Conservation (phyloP, 2,888 invertebrate genomes). For the Phyto melanocephala region DNA sequence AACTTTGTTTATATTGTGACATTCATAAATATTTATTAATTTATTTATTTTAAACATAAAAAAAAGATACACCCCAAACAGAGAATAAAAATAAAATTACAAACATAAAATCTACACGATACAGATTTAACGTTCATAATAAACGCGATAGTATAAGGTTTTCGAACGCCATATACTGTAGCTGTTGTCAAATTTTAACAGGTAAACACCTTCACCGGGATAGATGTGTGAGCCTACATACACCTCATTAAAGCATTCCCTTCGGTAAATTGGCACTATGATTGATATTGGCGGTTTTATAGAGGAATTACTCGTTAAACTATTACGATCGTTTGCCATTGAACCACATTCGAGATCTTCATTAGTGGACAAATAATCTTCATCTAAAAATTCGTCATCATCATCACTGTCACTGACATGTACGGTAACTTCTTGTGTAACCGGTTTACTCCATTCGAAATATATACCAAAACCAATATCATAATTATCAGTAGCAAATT, state of each 20-base stretch:
- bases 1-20: background rate
- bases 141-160: constrained; percentile 98
- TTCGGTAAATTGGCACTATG: constrained; percentile 95
- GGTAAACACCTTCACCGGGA: constrained; percentile 97
- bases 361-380: constrained; percentile 78
- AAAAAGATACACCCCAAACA: constrained; percentile 49
- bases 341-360: constrained; percentile 84
- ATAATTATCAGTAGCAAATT: constrained; percentile 98
- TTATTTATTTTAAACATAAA: constrained; percentile 43
- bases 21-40: constrained; percentile 49
- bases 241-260: constrained; percentile 98
- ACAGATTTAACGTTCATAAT: constrained; percentile 87
- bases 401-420: constrained; percentile 95
- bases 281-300: constrained; percentile 82
- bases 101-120: constrained; percentile 47
- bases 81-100: constrained; percentile 54
- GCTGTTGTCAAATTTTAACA: constrained; percentile 99
- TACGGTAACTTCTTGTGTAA: constrained; percentile 90
- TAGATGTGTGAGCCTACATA: constrained; percentile 98
- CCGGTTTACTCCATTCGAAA: constrained; percentile 97
- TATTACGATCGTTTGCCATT: constrained; percentile 71
- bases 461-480: constrained; percentile 98
- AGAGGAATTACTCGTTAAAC: constrained; percentile 64
- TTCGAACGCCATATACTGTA: constrained; percentile 99
- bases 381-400: constrained; percentile 82